Evolutionary conservation across 2,113 vertebrate species (phyloP).

Genomic region (Elephantulus edwardii): DNA sequence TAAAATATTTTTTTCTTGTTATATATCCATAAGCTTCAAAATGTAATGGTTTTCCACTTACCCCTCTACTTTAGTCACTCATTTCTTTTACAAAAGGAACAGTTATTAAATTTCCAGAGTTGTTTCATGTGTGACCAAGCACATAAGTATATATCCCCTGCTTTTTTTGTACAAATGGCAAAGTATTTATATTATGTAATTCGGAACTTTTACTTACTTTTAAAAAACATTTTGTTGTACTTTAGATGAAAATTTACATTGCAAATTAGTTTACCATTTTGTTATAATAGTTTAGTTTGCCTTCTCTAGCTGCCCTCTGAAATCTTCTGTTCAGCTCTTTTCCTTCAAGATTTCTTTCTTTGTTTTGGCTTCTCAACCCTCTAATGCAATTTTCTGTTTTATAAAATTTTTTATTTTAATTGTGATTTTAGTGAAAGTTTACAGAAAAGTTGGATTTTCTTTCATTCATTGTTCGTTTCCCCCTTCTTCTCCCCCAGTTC

Average conservation of each 20-base stretch:
- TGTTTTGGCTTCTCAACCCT: too few relatives aligned
- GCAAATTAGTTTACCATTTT: neutral
- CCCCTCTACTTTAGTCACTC: neutral
- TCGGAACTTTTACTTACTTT: neutral
- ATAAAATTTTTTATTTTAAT: too few relatives aligned
- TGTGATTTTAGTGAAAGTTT: too few relatives aligned
- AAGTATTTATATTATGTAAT: neutral
- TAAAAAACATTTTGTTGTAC: neutral
- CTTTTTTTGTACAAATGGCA: neutral
- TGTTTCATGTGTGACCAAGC: neutral
- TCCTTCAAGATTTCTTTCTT: too few relatives aligned
- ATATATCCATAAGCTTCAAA: neutral
- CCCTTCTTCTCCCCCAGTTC: too few relatives aligned
- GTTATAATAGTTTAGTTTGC: too few relatives aligned
- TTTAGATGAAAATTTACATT: neutral
- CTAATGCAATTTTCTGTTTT: too few relatives aligned
- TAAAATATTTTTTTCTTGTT: slow-evolving; percentile 1
- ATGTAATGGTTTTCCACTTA: neutral
- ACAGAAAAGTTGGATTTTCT: too few relatives aligned
- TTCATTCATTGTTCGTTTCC: too few relatives aligned
- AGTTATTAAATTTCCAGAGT: neutral
- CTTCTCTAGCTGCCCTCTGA: too few relatives aligned
- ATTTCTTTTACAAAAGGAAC: neutral
- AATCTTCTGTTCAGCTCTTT: too few relatives aligned
- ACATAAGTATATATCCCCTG: neutral